These are phyloP conservation scores for Piscicola geometra DNA, from an alignment of 2,888 invertebrate species.

Conservation along the genomic window DNA sequence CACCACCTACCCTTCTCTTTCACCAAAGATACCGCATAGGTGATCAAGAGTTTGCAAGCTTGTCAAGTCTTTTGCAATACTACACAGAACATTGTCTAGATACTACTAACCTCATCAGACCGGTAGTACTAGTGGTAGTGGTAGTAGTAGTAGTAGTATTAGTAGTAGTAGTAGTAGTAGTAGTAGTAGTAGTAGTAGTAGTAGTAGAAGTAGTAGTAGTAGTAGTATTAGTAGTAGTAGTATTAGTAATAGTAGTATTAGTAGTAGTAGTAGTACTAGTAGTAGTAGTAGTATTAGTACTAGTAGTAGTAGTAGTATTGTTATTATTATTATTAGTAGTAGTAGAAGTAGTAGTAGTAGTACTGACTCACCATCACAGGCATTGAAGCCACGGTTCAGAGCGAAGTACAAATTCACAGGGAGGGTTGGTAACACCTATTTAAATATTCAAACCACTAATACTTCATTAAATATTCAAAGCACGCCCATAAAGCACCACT, in stretches of 20 bases:
- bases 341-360: too few relatives aligned
- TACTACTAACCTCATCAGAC: conserved; percentile 84
- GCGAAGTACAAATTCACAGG: conserved; percentile 92
- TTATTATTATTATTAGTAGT: too few relatives aligned
- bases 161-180: not conserved
- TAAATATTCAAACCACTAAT: not conserved
- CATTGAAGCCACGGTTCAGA: conserved; percentile 76
- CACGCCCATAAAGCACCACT: not conserved
- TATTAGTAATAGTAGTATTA: too few relatives aligned
- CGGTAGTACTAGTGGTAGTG: conserved; percentile 59
- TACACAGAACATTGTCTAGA: conserved; percentile 93
- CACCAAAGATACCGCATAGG: conserved; percentile 74
- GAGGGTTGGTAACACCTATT: conserved; percentile 68
- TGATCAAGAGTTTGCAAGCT: conserved; percentile 85
- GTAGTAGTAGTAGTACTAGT: too few relatives aligned
- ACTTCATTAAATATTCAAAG: not conserved
- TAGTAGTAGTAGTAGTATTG: too few relatives aligned
- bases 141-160: too few relatives aligned
- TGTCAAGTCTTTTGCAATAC: conserved; percentile 83
- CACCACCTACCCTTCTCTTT: not conserved
- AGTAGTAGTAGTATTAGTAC: too few relatives aligned
- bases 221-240: too few relatives aligned
- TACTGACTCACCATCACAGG: too few relatives aligned
- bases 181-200: not conserved
- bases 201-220: too few relatives aligned